phyloP scores from a whole-genome alignment of 2,888 invertebrate species.

The Coenonympha arcania region DNA sequence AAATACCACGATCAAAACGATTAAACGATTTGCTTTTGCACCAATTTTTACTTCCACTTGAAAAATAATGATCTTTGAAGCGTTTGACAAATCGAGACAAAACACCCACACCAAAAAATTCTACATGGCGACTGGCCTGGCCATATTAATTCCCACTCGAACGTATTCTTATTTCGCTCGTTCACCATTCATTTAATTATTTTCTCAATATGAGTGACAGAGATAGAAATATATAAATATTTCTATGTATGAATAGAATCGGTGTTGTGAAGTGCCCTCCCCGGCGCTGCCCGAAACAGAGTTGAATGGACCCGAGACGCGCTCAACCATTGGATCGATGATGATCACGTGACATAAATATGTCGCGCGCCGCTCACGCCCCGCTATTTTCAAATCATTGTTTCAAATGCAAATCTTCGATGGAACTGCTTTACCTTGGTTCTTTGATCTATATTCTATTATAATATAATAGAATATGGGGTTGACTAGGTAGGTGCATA shows the following conservation, averaged over 20 bases:
- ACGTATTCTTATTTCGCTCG: constrained; percentile 67
- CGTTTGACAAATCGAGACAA: constrained; percentile 68
- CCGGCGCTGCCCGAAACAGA: constrained; percentile 55
- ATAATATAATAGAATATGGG: no score
- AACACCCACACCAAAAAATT: constrained; percentile 74
- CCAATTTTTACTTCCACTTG: constrained; percentile 63
- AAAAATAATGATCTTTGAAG: constrained; percentile 71
- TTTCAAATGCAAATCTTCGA: not conserved
- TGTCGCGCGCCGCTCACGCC: constrained; percentile 40
- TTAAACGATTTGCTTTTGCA: constrained; percentile 54
- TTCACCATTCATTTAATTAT: constrained; percentile 71
- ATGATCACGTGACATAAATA: constrained; percentile 67
- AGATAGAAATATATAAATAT: constrained; percentile 65
- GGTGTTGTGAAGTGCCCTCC: constrained; percentile 68
- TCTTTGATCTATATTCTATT: no score
- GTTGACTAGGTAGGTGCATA: no score
- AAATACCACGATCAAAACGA: constrained; percentile 45
- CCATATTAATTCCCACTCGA: constrained; percentile 72
- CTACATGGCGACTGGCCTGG: constrained; percentile 68
- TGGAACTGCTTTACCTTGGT: no score
- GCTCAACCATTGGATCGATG: constrained; percentile 74
- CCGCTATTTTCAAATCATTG: constrained; percentile 40
- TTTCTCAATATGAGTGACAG: constrained; percentile 62
- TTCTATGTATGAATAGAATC: constrained; percentile 72
- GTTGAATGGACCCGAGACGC: constrained; percentile 75